Evolutionary conservation across 2,113 vertebrate species (phyloP), one percentile per base, ranked within the genome.

Genomic region (Gymnobelideus leadbeateri): DNA sequence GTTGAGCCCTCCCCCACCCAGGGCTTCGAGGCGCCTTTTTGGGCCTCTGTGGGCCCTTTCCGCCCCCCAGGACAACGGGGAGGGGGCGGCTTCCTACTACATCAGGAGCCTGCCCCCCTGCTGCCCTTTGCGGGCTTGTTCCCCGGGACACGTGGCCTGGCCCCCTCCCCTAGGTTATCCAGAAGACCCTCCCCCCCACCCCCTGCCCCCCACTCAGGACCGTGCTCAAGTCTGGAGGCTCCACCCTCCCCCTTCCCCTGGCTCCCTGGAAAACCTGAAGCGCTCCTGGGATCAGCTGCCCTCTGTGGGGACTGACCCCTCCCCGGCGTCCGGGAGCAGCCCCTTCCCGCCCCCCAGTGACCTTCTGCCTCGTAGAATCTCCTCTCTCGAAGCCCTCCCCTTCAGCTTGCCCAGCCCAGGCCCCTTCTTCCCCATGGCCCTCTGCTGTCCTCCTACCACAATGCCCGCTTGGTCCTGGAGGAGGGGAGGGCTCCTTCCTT

Each of bases 281-380:
- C 95, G 97, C 95, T 96, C 96, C 96, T 51, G 94, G 93, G 95
- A 96, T 84, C 92, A 93, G 94, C 97, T 97, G 96, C 97, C 96
- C 95, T 93, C 96, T 95, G 92, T 97, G 93, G 95, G 95, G 93
- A 97, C 95, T 89, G 91, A 95, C 97, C 95, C 96, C 93, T 96
- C 96, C 97, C 96, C 68, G 54, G 95, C 96, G 94, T 93, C 96
- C 55, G 95, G 92, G 95, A 91, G 89, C 95, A 53, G 61, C 94
- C 92, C 53, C 95, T 49, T 96, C 92, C 90, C 52, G 95, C 95
- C 97, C 95, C 97, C 54, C 77, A 95, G 95, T 96, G 37, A 96
- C 92, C 94, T 98, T 98, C 97, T 94, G 97, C 96, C 97, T 95
- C 95, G 51, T 61, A 52, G 95, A 94, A 89, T 91, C 90, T 93